Base-by-base conservation (phyloP, 2,113 vertebrate species). In the Cyprinodon tularosa region DNA sequence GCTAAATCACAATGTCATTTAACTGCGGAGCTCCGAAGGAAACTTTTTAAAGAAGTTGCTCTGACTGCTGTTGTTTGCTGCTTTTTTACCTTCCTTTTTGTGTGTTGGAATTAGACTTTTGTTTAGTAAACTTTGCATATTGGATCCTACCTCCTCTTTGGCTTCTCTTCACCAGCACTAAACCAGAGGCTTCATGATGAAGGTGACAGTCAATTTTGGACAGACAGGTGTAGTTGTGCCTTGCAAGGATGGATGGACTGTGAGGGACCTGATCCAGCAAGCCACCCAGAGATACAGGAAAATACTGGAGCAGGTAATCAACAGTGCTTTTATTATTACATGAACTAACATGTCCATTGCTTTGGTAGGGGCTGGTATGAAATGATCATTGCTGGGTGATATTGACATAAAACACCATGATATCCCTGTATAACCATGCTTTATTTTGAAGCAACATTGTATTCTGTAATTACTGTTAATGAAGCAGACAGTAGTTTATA, bases 181-280 rank as follows among this genome's bases (percentile, higher is more conserved):
- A 86, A 40, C 68, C 15, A 60, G 72, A 73, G 8, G 36, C 15
- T 37, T 38, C 8, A 91, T 75, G 37, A 98, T 98, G 97, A 98
- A 98, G 93, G 97, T 98, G 91, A 98, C 97, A 0, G 97, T 98
- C 74, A 96, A 93, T 44, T 98, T 98, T 86, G 97, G 97, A 79
- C 90, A 94, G 89, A 98, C 96, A 0, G 95, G 95, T 68, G 96
- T 98, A 80, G 97, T 98, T 72, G 97, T 98, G 14, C 97, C 97
- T 48, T 98, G 97, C 89, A 96, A 96, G 84, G 95, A 97, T 17
- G 97, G 96, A n/a, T 96, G 95, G 95, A 96, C 93, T 3, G 96
- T 98, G 70, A 90, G 95, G 62, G 96, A 98, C 80, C 94, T 98
- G 53, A 96, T 97, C 74, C 95, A 96, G 74, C 97, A 97, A 89